A percentile compares a stretch with the other conserved stretches of the same genome.
Evolutionary conservation across 2,797 vertebrate genomes (phyloP).

Genomic region (Tokudaia tokunoshimensis): DNA sequence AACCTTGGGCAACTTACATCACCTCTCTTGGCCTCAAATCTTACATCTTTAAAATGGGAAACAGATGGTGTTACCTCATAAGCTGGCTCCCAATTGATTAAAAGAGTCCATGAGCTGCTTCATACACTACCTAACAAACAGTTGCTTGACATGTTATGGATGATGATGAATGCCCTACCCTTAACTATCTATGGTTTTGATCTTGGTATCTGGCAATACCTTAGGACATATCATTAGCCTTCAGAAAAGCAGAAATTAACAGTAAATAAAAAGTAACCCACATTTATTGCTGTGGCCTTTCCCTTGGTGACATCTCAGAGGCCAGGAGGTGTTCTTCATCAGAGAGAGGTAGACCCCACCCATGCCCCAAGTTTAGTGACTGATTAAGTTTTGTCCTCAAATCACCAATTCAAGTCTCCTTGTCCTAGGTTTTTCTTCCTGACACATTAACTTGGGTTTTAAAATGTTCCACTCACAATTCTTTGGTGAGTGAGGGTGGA

Average conservation of each 20-base stretch:
- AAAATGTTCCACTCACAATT: neutral
- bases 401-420: neutral
- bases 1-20: neutral
- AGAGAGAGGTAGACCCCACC: neutral
- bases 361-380: neutral
- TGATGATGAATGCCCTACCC: neutral
- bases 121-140: neutral
- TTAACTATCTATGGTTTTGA: neutral
- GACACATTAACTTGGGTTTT: neutral
- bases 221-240: neutral
- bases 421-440: neutral
- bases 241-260: neutral
- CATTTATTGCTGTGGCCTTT: neutral
- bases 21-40: neutral
- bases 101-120: neutral
- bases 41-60: neutral
- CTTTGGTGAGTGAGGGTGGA: neutral
- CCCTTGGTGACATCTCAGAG: neutral
- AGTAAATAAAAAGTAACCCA: neutral
- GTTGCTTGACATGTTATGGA: neutral
- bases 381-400: neutral
- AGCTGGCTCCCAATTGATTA: neutral
- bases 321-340: neutral
- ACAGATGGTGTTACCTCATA: neutral
- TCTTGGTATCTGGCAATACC: neutral